Base-by-base conservation (phyloP, 2,888 invertebrate species). In the Anodontia alba region DNA sequence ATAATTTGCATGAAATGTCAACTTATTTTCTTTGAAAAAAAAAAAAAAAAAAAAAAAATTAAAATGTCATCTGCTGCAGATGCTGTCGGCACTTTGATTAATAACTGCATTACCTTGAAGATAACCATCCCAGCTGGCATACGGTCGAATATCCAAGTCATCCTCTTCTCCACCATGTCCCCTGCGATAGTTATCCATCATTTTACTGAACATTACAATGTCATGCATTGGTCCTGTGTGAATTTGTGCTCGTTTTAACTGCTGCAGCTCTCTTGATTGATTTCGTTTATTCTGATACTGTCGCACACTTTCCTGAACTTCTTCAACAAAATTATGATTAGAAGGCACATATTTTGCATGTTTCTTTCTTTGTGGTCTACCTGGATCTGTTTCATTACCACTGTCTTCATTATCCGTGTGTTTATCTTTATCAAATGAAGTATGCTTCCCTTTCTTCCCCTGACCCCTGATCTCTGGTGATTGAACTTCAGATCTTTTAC, bases 211-310 rank as follows among this genome's bases (percentile, higher is more conserved):
- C 77, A 91, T 83, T 1, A 89, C 89, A 42, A 90, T 85, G 78
- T 92, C 91, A 79, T 89, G 88, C 83, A 89, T 87, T 12, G 90
- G 90, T 71, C 89, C 90, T 0, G 88, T 87, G 78, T 91, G 89
- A 36, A 91, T 87, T 80, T 90, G 90, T n/a, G 91, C 90, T 12
- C 91, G 75, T 71, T 88, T 88, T 42, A 92, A 72, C 72, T 91
- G 90, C 75, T 91, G 89, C 33, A 91, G 70, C 36, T 89, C 88
- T 26, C 91, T 78, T 20, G 91, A 89, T 31, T 85, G 81, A 29
- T 84, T 88, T 33, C 92, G 80, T 49, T 87, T 88, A n/a, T 81
- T 81, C 72, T 91, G 89, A 80, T 88, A 92, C 5, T 82, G 70
- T 67, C 83, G 80, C 26, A 92, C 92, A 84, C 92, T 92, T n/a